These are phyloP conservation scores for Paelopatides confundens DNA, from an alignment of 53 echinoderm and acorn worm genomes.

Conservation along the genomic window DNA sequence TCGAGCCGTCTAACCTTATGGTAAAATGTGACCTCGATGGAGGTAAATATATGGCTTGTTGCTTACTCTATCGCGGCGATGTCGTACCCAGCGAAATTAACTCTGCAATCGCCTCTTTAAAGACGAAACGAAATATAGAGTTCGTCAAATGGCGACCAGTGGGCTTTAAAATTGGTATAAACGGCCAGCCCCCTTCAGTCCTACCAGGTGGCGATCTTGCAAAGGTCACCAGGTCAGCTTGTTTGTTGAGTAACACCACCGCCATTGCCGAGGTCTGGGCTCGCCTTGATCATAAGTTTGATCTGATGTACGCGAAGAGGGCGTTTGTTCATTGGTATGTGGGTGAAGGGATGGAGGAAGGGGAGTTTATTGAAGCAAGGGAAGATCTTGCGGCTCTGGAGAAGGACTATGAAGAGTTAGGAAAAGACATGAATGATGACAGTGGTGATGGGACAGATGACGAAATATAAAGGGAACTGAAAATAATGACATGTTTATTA, in stretches of 20 bases:
- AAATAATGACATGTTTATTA: neutral
- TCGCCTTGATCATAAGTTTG: slow-evolving; percentile 26
- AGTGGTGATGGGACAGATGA: neutral
- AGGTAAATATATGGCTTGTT: slow-evolving; percentile 75
- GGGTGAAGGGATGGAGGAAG: slow-evolving; percentile 71
- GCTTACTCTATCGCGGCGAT: slow-evolving; percentile 44
- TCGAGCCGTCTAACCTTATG: slow-evolving; percentile 50
- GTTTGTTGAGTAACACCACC: slow-evolving; percentile 40
- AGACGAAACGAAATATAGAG: slow-evolving; percentile 17
- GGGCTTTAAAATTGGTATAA: slow-evolving; percentile 34
- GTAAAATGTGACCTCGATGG: slow-evolving; percentile 65
- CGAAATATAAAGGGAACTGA: neutral
- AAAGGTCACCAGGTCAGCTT: slow-evolving; percentile 24
- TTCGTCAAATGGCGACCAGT: slow-evolving; percentile 38
- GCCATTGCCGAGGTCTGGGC: slow-evolving; percentile 35
- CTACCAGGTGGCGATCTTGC: slow-evolving; percentile 21
- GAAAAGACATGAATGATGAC: neutral
- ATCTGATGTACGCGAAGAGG: slow-evolving; percentile 38
- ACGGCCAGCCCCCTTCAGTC: neutral
- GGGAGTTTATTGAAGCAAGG: slow-evolving; percentile 79
- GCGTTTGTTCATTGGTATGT: slow-evolving; percentile 71
- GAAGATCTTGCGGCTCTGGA: slow-evolving; percentile 73
- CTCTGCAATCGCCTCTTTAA: slow-evolving; percentile 24
- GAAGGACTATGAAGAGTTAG: slow-evolving; percentile 21
- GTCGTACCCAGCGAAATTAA: slow-evolving; percentile 57